Percentiles rank a stretch among this genome's conserved stretches.
phyloP scores from a whole-genome alignment of 2,797 vertebrate species.

The Molothrus ater region DNA sequence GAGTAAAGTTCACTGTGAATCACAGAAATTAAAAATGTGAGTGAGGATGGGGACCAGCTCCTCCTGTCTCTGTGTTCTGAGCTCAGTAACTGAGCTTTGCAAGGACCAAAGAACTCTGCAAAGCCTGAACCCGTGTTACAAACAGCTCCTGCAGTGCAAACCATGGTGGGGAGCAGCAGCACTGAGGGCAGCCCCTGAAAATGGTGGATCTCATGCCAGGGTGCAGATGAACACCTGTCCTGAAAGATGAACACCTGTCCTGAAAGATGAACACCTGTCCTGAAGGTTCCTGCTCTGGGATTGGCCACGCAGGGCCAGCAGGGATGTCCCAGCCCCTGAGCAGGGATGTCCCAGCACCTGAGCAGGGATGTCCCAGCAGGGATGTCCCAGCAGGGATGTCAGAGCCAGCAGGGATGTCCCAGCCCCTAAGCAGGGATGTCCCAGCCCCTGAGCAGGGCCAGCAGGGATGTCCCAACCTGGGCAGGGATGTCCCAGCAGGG shows the following conservation, averaged over 20 bases:
- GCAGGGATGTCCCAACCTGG: no score
- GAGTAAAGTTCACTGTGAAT: not conserved
- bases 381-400: no score
- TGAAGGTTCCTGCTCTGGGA: not conserved
- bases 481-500: not conserved
- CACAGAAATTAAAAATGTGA: not conserved
- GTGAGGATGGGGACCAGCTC: not conserved
- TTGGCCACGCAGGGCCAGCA: not conserved
- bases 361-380: no score
- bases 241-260: no score
- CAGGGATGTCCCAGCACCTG: no score
- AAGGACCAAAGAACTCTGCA: not conserved
- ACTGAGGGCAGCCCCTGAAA: not conserved
- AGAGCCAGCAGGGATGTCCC: no score
- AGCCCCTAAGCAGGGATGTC: no score
- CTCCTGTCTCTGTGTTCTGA: not conserved
- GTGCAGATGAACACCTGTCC: not conserved
- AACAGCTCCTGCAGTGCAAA: not conserved
- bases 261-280: no score
- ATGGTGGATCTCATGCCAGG: rapidly evolving
- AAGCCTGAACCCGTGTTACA: not conserved
- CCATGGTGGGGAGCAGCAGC: not conserved
- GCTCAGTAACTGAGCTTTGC: not conserved
- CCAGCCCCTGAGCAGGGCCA: not conserved
- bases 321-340: no score